phyloP scores from a whole-genome alignment of 1,140 invertebrate genomes.

The Neotoxoptera formosana region DNA sequence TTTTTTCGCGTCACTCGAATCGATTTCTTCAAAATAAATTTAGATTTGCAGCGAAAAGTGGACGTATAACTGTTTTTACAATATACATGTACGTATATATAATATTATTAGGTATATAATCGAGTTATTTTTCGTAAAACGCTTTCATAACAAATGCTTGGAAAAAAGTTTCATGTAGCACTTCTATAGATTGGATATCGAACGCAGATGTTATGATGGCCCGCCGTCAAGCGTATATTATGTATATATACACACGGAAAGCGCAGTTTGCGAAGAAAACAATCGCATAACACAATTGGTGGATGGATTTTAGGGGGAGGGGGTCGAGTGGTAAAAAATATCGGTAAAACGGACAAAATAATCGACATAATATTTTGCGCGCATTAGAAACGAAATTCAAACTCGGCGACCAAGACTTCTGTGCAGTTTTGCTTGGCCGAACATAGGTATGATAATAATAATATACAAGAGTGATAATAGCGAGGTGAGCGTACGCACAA shows the following conservation, averaged over 20 bases:
- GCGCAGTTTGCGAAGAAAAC: not conserved
- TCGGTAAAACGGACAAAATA: too few species aligned
- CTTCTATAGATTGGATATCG: constrained; percentile 7
- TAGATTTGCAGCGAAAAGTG: not conserved
- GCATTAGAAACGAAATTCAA: not conserved
- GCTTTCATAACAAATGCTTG: not conserved
- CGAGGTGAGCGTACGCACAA: not conserved
- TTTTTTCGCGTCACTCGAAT: not conserved
- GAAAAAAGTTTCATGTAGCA: constrained; percentile 9
- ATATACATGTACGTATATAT: not conserved
- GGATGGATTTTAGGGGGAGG: too few species aligned
- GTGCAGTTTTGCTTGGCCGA: not conserved
- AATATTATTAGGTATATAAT: not conserved
- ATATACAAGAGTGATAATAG: not conserved
- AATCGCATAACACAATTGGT: not conserved
- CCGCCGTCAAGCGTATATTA: not conserved
- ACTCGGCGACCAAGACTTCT: not conserved
- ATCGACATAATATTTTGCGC: not conserved
- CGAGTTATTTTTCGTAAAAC: not conserved
- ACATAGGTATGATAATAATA: too few species aligned
- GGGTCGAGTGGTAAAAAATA: not conserved
- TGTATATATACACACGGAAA: not conserved
- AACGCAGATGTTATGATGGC: not conserved
- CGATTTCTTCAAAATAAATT: not conserved
- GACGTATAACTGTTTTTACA: not conserved